phyloP scores from a whole-genome alignment of 92 coral and sea anemone genomes.

The Parazoanthus atlanticus region DNA sequence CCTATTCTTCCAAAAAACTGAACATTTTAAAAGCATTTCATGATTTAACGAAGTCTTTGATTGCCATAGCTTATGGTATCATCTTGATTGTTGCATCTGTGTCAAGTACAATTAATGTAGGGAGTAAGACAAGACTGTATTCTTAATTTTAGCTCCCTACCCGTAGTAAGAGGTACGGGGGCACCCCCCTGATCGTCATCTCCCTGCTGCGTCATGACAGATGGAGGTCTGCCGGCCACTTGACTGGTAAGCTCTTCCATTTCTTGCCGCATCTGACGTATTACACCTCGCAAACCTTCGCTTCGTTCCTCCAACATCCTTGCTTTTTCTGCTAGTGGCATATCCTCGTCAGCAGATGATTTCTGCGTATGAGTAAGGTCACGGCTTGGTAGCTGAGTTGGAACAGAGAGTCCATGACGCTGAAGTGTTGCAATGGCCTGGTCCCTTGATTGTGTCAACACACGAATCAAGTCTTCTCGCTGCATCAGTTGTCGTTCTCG shows the following conservation, averaged over 20 bases:
- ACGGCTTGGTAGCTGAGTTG: constrained; percentile 79
- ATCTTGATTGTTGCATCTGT: no score
- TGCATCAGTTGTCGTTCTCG: constrained; percentile 77
- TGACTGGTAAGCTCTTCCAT: constrained; percentile 91
- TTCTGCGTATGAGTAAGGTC: constrained; percentile 34
- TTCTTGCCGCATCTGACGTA: constrained; percentile 93
- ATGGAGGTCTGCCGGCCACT: constrained; percentile 72
- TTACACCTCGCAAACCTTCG: constrained; percentile 74
- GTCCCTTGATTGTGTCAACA: constrained; percentile 85
- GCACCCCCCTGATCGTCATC: constrained; percentile 47
- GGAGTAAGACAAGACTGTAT: background rate
- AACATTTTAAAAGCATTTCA: no score
- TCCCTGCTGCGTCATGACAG: constrained; percentile 58
- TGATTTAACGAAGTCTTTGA: no score
- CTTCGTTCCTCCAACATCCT: constrained; percentile 68
- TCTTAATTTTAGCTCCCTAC: constrained; percentile 33
- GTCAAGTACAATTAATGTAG: no score
- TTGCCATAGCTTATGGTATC: no score
- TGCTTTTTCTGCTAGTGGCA: constrained; percentile 48
- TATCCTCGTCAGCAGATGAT: constrained; percentile 12
- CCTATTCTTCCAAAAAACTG: no score
- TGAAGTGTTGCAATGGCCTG: constrained; percentile 89
- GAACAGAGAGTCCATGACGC: constrained; percentile 92
- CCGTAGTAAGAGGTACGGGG: constrained; percentile 76
- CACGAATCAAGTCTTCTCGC: constrained; percentile 81